phyloP scores from a whole-genome alignment of 1,140 invertebrate species.

The Atta colombica region DNA sequence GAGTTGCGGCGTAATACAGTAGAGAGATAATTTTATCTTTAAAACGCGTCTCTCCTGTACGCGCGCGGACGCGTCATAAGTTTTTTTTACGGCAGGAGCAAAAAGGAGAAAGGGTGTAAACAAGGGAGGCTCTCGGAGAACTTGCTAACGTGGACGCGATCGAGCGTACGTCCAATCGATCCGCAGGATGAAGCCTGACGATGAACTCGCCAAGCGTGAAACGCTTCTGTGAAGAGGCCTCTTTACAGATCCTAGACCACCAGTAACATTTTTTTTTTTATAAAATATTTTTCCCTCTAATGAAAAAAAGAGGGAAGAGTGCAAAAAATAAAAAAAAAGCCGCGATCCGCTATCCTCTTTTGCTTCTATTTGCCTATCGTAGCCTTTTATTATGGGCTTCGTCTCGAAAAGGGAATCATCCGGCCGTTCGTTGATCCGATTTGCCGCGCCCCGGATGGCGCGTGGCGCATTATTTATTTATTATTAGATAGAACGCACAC shows the following conservation, averaged over 20 bases:
- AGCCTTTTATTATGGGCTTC: slow-evolving; percentile 58
- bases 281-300: slow-evolving; percentile 60
- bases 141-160: slow-evolving; percentile 48
- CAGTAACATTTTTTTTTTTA: slow-evolving; percentile 40
- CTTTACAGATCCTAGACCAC: slow-evolving; percentile 38
- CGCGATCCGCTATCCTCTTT: slow-evolving; percentile 44
- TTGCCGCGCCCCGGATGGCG: slow-evolving; percentile 51
- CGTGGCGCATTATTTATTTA: slow-evolving; percentile 67
- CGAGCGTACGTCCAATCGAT: slow-evolving; percentile 49
- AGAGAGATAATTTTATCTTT: slow-evolving; percentile 56
- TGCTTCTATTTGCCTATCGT: slow-evolving; percentile 34
- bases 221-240: slow-evolving; percentile 46
- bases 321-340: slow-evolving; percentile 23
- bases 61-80: slow-evolving; percentile 16
- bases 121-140: slow-evolving; percentile 37
- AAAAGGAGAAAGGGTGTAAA: slow-evolving; percentile 48
- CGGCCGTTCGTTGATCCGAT: slow-evolving; percentile 62
- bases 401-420: slow-evolving; percentile 57
- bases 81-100: slow-evolving; percentile 32
- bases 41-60: slow-evolving; percentile 17
- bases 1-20: slow-evolving; percentile 35
- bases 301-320: slow-evolving; percentile 45
- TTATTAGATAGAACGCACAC: slow-evolving; percentile 52
- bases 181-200: slow-evolving; percentile 49
- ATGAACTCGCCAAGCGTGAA: slow-evolving; percentile 56